phyloP scores from a whole-genome alignment of 1,140 invertebrate species.

The Sinella curviseta region DNA sequence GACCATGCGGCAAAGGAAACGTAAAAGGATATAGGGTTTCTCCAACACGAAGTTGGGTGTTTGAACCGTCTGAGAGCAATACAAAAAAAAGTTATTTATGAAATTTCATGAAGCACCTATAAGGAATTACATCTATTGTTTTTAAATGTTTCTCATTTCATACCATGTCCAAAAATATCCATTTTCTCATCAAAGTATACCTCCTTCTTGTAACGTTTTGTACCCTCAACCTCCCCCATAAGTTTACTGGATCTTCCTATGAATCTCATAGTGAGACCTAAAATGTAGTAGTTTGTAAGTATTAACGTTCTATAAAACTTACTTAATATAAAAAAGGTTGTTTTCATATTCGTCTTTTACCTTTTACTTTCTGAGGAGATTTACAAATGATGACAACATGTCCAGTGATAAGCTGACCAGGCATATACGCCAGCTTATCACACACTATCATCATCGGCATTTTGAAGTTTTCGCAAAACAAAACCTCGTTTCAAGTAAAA shows the following conservation, averaged over 20 bases:
- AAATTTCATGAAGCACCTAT: neutral
- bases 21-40: conserved; percentile 36
- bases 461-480: neutral
- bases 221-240: conserved; percentile 31
- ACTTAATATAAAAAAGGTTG: no score
- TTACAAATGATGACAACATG: conserved; percentile 36
- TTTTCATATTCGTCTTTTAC: no score
- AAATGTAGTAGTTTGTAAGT: neutral
- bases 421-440: conserved; percentile 35
- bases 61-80: conserved; percentile 30
- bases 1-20: conserved; percentile 32
- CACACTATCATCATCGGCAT: conserved; percentile 40
- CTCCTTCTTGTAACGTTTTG: conserved; percentile 33
- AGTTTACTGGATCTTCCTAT: conserved; percentile 26
- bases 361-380: conserved; percentile 40
- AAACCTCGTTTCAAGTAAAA: neutral
- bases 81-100: neutral
- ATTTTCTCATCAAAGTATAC: conserved; percentile 41
- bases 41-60: conserved; percentile 26
- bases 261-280: conserved; percentile 11
- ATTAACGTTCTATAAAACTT: neutral
- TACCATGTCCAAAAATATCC: conserved; percentile 41
- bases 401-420: conserved; percentile 30
- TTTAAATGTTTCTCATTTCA: neutral
- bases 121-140: neutral